Evolutionary conservation across 2,797 vertebrate genomes (phyloP).

Genomic region (Tauraco hartlaubi): DNA sequence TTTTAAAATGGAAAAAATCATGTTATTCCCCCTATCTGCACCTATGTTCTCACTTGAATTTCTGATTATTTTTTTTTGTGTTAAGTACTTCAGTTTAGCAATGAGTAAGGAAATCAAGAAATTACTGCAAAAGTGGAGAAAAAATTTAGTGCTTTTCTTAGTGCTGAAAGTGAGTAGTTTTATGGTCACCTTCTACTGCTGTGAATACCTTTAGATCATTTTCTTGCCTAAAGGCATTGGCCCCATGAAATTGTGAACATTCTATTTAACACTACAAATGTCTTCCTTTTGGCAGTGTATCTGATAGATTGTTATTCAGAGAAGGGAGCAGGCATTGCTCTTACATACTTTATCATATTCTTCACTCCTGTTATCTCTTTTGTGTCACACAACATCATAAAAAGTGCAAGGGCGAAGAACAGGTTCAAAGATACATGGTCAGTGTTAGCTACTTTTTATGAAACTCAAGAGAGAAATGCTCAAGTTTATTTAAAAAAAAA

Average conservation of each 20-base stretch:
- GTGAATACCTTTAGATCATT: constrained; percentile 14
- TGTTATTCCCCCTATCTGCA: neutral
- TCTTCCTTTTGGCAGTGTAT: neutral
- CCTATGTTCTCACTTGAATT: neutral
- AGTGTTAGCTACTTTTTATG: neutral
- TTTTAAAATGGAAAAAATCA: neutral
- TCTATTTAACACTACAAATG: constrained; percentile 40
- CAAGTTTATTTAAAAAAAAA: neutral
- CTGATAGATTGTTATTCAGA: constrained; percentile 6
- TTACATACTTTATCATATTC: neutral
- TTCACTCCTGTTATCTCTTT: neutral
- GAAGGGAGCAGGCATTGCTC: neutral
- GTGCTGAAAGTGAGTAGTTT: neutral
- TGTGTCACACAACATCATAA: neutral
- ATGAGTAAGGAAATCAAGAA: neutral
- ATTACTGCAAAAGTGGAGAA: neutral
- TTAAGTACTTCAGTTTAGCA: neutral
- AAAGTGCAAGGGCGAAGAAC: neutral
- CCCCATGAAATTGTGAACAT: constrained; percentile 23
- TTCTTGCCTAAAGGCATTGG: constrained; percentile 15
- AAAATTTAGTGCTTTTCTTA: constrained; percentile 2
- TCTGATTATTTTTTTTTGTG: neutral
- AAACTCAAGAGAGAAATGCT: neutral
- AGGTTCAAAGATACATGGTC: neutral
- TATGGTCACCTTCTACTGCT: constrained; percentile 4